These are phyloP conservation scores for Chaetorhynchus papuensis DNA, from an alignment of 2,113 vertebrate genomes.

Conservation along the genomic window DNA sequence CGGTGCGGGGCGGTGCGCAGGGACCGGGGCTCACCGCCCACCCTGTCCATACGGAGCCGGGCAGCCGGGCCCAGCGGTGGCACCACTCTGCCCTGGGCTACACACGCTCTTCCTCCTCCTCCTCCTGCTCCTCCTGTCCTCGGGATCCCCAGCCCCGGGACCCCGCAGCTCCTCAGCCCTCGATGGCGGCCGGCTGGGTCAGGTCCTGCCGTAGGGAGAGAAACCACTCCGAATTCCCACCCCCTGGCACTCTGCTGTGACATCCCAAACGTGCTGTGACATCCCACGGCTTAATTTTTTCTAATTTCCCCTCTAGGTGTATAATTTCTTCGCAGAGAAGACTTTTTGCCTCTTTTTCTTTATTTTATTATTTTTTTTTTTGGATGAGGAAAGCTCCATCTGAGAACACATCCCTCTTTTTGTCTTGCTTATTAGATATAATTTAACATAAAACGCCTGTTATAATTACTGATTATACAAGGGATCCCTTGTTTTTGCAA, in stretches of 20 bases:
- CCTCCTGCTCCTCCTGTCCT: neutral
- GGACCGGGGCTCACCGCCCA: neutral
- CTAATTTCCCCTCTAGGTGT: too few relatives aligned
- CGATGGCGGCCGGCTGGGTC: neutral
- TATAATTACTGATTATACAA: conserved; percentile 30
- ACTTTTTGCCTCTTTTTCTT: neutral
- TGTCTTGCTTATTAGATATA: conserved; percentile 42
- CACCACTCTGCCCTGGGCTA: neutral
- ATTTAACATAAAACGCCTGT: conserved; percentile 66
- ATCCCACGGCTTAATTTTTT: neutral
- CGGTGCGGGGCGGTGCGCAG: neutral
- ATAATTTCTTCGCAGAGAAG: neutral
- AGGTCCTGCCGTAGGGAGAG: neutral
- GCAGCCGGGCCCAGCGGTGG: rapidly evolving
- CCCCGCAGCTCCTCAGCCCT: neutral
- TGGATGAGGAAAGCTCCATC: neutral
- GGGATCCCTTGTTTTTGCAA: conserved; percentile 54
- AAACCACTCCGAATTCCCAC: neutral
- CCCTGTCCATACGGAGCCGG: neutral
- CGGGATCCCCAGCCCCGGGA: neutral
- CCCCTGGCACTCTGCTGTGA: neutral
- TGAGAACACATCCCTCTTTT: conserved; percentile 4
- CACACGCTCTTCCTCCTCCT: neutral
- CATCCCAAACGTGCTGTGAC: neutral
- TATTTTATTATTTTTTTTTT: neutral